Evolutionary conservation across 2,888 invertebrate species (phyloP), one percentile per base, ranked within the genome.

Genomic region (Aporophyla lueneburgensis): DNA sequence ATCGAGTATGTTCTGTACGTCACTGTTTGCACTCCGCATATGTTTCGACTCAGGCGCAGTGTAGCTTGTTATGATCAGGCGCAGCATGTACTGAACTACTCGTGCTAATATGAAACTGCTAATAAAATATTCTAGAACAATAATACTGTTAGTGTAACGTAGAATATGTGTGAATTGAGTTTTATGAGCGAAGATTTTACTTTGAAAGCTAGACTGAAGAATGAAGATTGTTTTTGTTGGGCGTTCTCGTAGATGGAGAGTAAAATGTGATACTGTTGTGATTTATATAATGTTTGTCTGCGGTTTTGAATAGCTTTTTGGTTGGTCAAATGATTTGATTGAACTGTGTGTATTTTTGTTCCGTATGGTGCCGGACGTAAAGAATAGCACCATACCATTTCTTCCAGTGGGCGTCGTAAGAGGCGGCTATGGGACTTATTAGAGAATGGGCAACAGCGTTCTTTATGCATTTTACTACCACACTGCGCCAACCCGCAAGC

Each of bases 11-110:
- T 69, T 75, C 68, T 54, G 53, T 65, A 71, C 86, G 83, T 79
- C 75, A 83, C 72, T 84, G 72, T 83, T 82, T 88, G 85, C 83
- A 40, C 49, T 59, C 83, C 88, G 84, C 90, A 92, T 88, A 91
- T 89, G 93, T 89, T 90, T 89, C 85, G 81, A 90, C 92, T 94
- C 91, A 91, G 87, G 87, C 80, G 86, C 86, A 89, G 85, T 77
- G 71, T 89, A 89, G 79, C 83, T 88, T 87, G 88, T 91, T 90
- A 91, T 81, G 86, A 88, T 89, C 88, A 80, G 76, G 81, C 76
- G 78, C 89, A 80, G 73, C 81, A 78, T 85, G 86, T 90, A 92
- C 91, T 89, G 89, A 86, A 86, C 75, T 83, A 84, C 86, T 90
- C 87, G 86, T 91, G 83, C 88, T 87, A 88, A 87, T 86, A 80